Conservation (phyloP, 2,888 invertebrate genomes). For the Cheilosia impressa region DNA sequence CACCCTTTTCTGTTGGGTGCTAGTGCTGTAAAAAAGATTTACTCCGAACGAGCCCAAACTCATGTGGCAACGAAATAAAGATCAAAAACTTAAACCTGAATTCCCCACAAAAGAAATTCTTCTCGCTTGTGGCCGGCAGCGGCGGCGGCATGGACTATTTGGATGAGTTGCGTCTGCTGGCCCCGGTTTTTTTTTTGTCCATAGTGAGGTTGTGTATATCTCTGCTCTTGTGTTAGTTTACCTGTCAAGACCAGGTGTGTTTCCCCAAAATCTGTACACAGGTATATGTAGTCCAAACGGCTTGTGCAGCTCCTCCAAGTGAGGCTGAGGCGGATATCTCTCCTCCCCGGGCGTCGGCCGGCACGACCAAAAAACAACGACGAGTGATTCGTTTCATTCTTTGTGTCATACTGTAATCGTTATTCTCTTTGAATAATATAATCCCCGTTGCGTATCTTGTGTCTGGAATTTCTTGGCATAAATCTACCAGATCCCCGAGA, state of each 20-base stretch:
- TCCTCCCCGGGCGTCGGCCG: not conserved
- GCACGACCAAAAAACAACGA: constrained; percentile 17
- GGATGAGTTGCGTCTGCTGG: constrained; percentile 60
- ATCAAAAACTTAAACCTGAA: constrained; percentile 59
- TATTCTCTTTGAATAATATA: constrained; percentile 55
- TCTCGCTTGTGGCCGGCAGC: constrained; percentile 45
- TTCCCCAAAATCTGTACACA: constrained; percentile 34
- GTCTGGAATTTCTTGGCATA: constrained; percentile 48
- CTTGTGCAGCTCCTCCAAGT: constrained; percentile 31
- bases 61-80: constrained; percentile 27
- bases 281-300: constrained; percentile 11
- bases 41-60: constrained; percentile 12
- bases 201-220: constrained; percentile 21
- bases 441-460: constrained; percentile 51
- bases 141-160: constrained; percentile 54
- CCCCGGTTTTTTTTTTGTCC: constrained; percentile 16
- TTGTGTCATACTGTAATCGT: constrained; percentile 63
- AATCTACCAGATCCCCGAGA: constrained; percentile 38
- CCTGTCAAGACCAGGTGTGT: constrained; percentile 67
- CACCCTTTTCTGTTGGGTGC: not conserved
- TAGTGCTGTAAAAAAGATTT: constrained; percentile 41
- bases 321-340: constrained; percentile 31
- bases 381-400: constrained; percentile 61
- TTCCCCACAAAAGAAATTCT: constrained; percentile 57
- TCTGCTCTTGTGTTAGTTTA: constrained; percentile 53